A percentile compares a stretch with the other conserved stretches of the same genome.
Evolutionary conservation across 2,113 vertebrate genomes (phyloP).

Genomic region (Rutilus rutilus): DNA sequence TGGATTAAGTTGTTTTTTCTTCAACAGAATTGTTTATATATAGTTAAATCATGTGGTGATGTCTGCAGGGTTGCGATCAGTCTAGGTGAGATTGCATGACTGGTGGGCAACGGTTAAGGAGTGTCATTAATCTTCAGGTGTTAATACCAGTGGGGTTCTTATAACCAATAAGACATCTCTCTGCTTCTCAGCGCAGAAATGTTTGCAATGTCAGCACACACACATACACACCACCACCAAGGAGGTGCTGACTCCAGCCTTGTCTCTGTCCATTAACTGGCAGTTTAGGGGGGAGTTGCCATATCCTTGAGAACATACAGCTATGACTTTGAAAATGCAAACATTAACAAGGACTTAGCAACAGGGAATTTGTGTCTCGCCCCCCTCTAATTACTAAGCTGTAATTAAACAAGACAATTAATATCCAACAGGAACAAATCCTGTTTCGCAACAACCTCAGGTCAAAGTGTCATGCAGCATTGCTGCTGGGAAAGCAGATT

Average conservation of each 20-base stretch:
- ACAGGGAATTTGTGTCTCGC: constrained; percentile 57
- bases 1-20: neutral
- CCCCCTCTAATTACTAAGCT: constrained; percentile 60
- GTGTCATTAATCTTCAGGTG: constrained; percentile 62
- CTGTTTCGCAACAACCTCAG: constrained; percentile 48
- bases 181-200: constrained; percentile 17
- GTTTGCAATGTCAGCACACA: constrained; percentile 53
- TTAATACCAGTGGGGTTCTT: constrained; percentile 56
- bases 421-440: constrained; percentile 46
- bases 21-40: neutral
- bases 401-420: constrained; percentile 71
- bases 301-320: constrained; percentile 56
- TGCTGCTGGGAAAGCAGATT: constrained; percentile 40
- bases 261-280: constrained; percentile 60
- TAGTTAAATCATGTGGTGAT: neutral
- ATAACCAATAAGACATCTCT: constrained; percentile 21
- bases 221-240: constrained; percentile 16
- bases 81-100: constrained; percentile 21
- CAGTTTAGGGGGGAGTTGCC: constrained; percentile 41
- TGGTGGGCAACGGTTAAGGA: constrained; percentile 13
- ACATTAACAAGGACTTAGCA: constrained; percentile 54
- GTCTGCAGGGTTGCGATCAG: neutral
- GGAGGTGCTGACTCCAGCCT: constrained; percentile 59
- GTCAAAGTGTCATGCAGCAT: constrained; percentile 52
- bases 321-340: constrained; percentile 59